These are phyloP conservation scores for Eupleurogrammus muticus DNA, from an alignment of 2,797 vertebrate species.

Conservation along the genomic window DNA sequence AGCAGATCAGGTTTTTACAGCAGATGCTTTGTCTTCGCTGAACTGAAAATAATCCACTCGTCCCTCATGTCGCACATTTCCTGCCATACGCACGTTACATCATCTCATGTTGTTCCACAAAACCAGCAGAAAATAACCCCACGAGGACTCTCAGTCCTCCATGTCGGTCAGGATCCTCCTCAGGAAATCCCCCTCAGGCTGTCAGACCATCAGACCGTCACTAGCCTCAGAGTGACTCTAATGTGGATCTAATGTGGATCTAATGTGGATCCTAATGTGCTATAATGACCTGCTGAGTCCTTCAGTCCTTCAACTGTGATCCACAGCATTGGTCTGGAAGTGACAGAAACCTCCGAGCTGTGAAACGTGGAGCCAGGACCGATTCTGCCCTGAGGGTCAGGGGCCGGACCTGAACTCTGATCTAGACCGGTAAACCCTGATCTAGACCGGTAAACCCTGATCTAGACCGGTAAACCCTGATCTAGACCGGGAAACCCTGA, in stretches of 20 bases:
- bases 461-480: too few species aligned
- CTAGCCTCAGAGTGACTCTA: conserved; percentile 57
- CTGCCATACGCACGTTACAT: conserved; percentile 53
- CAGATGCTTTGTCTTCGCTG: conserved; percentile 52
- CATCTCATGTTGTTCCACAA: conserved; percentile 27
- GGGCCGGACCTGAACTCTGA: too few species aligned
- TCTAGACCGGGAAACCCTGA: too few species aligned
- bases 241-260: conserved; percentile 66
- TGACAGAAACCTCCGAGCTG: conserved; percentile 28
- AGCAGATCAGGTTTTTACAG: conserved; percentile 14
- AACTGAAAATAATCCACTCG: conserved; percentile 45
- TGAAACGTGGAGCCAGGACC: background rate
- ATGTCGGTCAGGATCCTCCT: conserved; percentile 8
- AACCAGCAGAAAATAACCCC: background rate
- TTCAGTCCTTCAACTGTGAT: background rate
- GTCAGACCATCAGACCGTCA: background rate
- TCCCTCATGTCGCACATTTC: conserved; percentile 50
- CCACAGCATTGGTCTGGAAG: conserved; percentile 52
- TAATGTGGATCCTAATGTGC: conserved; percentile 78
- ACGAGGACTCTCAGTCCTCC: background rate
- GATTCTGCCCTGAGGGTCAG: too few species aligned
- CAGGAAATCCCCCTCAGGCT: conserved; percentile 10
- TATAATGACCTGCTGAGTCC: conserved; percentile 68
- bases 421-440: too few species aligned
- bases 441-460: too few species aligned